Evolutionary conservation across 2,113 vertebrate species (phyloP).

Genomic region (Macrotis lagotis): DNA sequence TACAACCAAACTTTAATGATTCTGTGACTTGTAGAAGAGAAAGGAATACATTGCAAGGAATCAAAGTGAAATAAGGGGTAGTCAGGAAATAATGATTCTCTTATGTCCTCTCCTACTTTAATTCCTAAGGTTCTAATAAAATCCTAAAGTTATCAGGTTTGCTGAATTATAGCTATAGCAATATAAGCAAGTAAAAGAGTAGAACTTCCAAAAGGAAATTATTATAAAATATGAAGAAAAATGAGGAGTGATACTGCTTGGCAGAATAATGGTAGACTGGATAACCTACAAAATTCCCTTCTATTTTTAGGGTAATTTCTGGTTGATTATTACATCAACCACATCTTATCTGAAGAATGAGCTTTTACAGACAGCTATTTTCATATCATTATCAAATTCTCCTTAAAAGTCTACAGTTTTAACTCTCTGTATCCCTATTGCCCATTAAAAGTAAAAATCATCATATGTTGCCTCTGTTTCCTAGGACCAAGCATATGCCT

Average conservation of each 20-base stretch:
- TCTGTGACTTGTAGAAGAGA: background rate
- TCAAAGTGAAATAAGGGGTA: background rate
- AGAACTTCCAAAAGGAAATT: background rate
- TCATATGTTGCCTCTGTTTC: background rate
- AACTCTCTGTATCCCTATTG: background rate
- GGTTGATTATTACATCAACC: background rate
- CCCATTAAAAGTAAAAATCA: conserved; percentile 31
- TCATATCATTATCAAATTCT: background rate
- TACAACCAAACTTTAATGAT: background rate
- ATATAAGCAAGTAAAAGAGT: background rate
- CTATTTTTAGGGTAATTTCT: background rate
- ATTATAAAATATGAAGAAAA: background rate
- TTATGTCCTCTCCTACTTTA: background rate
- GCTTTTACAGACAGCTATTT: background rate
- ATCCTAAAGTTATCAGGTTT: background rate
- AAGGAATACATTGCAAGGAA: background rate
- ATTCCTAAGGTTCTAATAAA: background rate
- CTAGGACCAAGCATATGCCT: background rate
- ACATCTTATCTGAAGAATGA: background rate
- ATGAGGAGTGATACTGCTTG: background rate
- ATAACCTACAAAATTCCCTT: background rate
- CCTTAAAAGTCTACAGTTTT: background rate
- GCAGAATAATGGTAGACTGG: background rate
- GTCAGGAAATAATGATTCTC: background rate
- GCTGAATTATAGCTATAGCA: background rate